Evolutionary conservation across 2,888 invertebrate species (phyloP).

Genomic region (Xanthia togata): DNA sequence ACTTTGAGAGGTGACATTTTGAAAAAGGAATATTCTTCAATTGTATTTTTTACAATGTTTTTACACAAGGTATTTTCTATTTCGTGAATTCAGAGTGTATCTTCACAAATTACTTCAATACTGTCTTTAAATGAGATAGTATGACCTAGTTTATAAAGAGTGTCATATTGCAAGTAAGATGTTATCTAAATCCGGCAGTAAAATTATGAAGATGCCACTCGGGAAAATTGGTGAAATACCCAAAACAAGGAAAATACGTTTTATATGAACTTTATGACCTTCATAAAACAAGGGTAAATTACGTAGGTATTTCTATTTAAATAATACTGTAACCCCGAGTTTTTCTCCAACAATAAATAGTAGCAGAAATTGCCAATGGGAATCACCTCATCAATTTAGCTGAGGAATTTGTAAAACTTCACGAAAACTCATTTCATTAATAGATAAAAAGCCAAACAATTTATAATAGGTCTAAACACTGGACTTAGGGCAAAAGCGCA

Average conservation of each 20-base stretch:
- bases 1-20: conserved; percentile 51
- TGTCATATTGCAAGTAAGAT: conserved; percentile 1
- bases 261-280: conserved; percentile 19
- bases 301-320: neutral
- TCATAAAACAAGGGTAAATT: neutral
- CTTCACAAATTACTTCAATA: conserved; percentile 3
- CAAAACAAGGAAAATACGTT: conserved; percentile 24
- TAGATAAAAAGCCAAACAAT: neutral
- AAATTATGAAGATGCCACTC: conserved; percentile 6
- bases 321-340: neutral
- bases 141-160: conserved; percentile 26
- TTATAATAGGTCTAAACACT: neutral
- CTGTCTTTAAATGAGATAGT: conserved; percentile 4
- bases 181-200: conserved; percentile 27
- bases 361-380: neutral
- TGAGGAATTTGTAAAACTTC: neutral
- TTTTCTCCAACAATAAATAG: neutral
- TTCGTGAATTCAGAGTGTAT: neutral
- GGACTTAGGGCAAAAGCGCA: no score
- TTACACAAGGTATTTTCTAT: neutral
- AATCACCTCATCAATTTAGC: neutral
- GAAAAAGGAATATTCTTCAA: neutral
- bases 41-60: conserved; percentile 1
- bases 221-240: conserved; percentile 31
- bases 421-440: neutral